Conservation (phyloP, 2,888 invertebrate species). For the Strigamia maritima region DNA sequence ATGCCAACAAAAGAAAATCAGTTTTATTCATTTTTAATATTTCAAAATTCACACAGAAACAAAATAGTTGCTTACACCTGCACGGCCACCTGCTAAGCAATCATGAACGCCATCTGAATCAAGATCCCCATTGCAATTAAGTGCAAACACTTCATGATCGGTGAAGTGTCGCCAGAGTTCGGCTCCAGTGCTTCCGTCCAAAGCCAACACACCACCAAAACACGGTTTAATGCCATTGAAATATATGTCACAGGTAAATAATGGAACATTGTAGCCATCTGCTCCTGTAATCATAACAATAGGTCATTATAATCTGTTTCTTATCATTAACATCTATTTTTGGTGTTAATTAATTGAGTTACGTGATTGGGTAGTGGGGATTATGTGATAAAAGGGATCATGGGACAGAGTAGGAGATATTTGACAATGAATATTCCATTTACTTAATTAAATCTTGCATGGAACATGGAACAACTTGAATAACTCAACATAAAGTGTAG, state of each 20-base stretch:
- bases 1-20: background rate
- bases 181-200: constrained; percentile 69
- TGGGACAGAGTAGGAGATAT: too few relatives aligned
- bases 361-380: background rate
- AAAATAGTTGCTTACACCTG: constrained; percentile 60
- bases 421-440: too few relatives aligned
- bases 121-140: constrained; percentile 70
- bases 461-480: too few relatives aligned
- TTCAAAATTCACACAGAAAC: background rate
- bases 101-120: constrained; percentile 67
- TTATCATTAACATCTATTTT: too few relatives aligned
- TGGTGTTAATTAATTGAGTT: too few relatives aligned
- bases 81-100: constrained; percentile 69
- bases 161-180: constrained; percentile 73
- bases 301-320: too few relatives aligned
- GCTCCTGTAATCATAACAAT: constrained; percentile 50
- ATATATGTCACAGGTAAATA: constrained; percentile 62
- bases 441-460: too few relatives aligned
- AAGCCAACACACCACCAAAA: constrained; percentile 69
- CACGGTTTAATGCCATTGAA: constrained; percentile 65
- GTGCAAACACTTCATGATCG: constrained; percentile 67
- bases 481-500: too few relatives aligned
- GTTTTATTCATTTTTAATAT: too few relatives aligned
- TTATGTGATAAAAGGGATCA: too few relatives aligned
- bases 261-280: constrained; percentile 60